Percentiles rank a stretch among this genome's conserved stretches.
Conservation (phyloP, 2,797 vertebrate species). For the Sebastes iracundus region DNA sequence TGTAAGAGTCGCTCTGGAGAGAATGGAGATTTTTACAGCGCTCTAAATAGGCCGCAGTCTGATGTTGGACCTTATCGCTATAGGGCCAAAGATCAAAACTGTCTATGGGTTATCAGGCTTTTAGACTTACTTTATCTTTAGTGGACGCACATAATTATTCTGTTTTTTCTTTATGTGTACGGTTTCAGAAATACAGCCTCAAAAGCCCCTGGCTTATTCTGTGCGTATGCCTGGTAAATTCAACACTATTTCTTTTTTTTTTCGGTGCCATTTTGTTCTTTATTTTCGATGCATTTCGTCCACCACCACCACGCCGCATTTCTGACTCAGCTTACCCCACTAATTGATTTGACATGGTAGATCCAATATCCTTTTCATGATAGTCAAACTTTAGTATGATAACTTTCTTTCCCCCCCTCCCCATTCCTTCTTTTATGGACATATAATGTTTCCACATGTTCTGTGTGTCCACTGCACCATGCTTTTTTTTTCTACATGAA, state of each 20-base stretch:
- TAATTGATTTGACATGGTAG: slow-evolving; percentile 87
- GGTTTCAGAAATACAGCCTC: slow-evolving; percentile 34
- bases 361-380: slow-evolving; percentile 88
- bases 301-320: slow-evolving; percentile 73
- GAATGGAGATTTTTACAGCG: slow-evolving; percentile 20
- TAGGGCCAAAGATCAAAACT: slow-evolving; percentile 10
- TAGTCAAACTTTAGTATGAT: slow-evolving; percentile 85
- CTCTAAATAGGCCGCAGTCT: background rate
- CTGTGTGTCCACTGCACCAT: slow-evolving; percentile 55
- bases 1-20: slow-evolving; percentile 1
- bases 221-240: slow-evolving; percentile 47
- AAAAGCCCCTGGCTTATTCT: slow-evolving; percentile 59
- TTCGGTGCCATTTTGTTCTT: slow-evolving; percentile 72
- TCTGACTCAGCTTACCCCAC: slow-evolving; percentile 82
- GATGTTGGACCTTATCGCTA: slow-evolving; percentile 7
- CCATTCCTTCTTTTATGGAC: slow-evolving; percentile 79
- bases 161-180: slow-evolving; percentile 8
- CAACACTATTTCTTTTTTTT: slow-evolving; percentile 52
- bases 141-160: slow-evolving; percentile 21
- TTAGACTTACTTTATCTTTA: slow-evolving; percentile 41
- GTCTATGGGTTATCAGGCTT: slow-evolving; percentile 3
- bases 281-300: slow-evolving; percentile 78
- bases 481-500: slow-evolving; percentile 26
- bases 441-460: slow-evolving; percentile 82
- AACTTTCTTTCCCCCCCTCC: slow-evolving; percentile 68